phyloP scores from a whole-genome alignment of 2,888 invertebrate species.

The Acanthopleura granulata region DNA sequence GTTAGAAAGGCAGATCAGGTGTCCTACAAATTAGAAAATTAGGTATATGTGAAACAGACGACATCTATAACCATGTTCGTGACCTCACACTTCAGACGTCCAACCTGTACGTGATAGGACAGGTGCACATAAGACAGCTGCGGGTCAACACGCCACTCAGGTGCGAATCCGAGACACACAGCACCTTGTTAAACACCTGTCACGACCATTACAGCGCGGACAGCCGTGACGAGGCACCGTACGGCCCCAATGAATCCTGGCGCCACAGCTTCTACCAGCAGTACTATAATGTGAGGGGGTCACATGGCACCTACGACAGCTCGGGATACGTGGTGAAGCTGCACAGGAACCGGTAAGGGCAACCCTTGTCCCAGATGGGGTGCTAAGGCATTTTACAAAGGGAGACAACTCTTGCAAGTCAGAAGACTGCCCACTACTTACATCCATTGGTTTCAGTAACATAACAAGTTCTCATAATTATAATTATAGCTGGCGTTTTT shows the following conservation, averaged over 20 bases:
- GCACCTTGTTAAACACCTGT: slow-evolving; percentile 10
- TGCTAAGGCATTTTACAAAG: too few relatives aligned
- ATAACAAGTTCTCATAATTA: too few relatives aligned
- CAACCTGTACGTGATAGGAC: slow-evolving; percentile 52
- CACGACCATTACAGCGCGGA: slow-evolving; percentile 17
- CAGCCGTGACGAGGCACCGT: not conserved
- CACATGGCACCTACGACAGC: slow-evolving; percentile 50
- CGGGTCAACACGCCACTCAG: slow-evolving; percentile 32
- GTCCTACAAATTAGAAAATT: too few relatives aligned
- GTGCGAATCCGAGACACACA: not conserved
- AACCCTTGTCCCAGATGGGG: too few relatives aligned
- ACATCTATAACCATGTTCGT: not conserved
- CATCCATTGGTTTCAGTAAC: too few relatives aligned
- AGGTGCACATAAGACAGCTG: slow-evolving; percentile 56
- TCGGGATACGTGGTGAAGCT: slow-evolving; percentile 49
- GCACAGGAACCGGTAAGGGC: slow-evolving; percentile 38
- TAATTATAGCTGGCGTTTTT: too few relatives aligned
- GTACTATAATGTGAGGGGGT: slow-evolving; percentile 38
- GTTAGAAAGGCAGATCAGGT: too few relatives aligned
- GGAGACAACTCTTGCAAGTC: too few relatives aligned
- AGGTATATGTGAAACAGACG: too few relatives aligned
- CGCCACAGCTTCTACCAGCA: slow-evolving; percentile 20
- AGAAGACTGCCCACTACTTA: too few relatives aligned
- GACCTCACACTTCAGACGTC: not conserved
- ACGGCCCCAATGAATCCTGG: slow-evolving; percentile 30